Percentiles rank a stretch among this genome's conserved stretches.
Evolutionary conservation across 2,113 vertebrate species (phyloP).

Genomic region (Erinaceus europaeus): DNA sequence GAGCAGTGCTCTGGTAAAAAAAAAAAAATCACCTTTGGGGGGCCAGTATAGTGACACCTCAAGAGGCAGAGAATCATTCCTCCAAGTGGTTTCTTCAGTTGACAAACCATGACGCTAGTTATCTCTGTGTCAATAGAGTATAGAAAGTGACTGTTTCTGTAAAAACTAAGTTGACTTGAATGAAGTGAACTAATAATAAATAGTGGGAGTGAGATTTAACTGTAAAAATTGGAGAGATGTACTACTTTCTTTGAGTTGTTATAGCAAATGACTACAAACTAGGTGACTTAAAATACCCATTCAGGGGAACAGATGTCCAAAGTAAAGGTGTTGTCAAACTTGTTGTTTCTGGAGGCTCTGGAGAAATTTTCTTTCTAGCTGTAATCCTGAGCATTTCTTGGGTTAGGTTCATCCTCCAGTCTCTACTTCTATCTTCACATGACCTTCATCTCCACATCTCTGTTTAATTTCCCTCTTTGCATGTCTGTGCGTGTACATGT

Average conservation of each 20-base stretch:
- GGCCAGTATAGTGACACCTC: too few relatives aligned
- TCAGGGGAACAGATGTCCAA: background rate
- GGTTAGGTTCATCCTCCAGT: background rate
- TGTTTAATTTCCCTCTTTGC: too few relatives aligned
- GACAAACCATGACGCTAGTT: background rate
- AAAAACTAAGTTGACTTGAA: background rate
- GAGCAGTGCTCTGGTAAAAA: too few relatives aligned
- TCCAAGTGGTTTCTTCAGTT: background rate
- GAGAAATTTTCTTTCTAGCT: fast-evolving
- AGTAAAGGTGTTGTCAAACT: background rate
- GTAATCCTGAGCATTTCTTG: fast-evolving
- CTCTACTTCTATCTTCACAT: too few relatives aligned
- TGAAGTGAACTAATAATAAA: background rate
- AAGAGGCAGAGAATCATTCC: too few relatives aligned
- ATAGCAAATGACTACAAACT: background rate
- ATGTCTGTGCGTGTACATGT: too few relatives aligned
- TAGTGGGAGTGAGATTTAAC: background rate
- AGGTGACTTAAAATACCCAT: background rate
- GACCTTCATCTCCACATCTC: too few relatives aligned
- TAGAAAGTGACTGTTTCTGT: background rate
- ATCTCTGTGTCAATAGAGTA: too few relatives aligned
- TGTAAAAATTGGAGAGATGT: background rate
- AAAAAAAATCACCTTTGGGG: too few relatives aligned
- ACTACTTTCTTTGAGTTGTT: background rate
- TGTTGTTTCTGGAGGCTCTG: background rate